A percentile compares a stretch with the other conserved stretches of the same genome.
phyloP scores from a whole-genome alignment of 92 coral and sea anemone genomes.

The Hydrozoanthus gracilis region DNA sequence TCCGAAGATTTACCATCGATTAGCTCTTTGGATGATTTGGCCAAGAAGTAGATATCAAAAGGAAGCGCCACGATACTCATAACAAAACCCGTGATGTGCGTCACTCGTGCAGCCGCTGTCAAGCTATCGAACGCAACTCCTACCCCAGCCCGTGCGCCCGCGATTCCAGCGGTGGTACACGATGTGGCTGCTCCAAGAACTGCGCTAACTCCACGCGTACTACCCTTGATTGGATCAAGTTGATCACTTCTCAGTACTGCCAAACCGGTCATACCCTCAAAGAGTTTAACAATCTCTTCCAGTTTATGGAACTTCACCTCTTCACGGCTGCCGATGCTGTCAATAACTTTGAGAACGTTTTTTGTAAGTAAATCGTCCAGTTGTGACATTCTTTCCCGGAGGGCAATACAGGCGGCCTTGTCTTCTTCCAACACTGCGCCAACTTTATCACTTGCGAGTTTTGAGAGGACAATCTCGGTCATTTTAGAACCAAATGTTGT shows the following conservation, averaged over 20 bases:
- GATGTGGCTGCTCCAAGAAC: constrained; percentile 64
- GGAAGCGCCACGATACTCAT: constrained; percentile 65
- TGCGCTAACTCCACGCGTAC: constrained; percentile 71
- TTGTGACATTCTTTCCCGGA: constrained; percentile 54
- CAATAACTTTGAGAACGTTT: constrained; percentile 60
- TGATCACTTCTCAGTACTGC: constrained; percentile 56
- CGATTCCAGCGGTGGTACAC: constrained; percentile 67
- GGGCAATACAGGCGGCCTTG: constrained; percentile 56
- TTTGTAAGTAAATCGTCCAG: constrained; percentile 50
- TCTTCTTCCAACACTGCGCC: constrained; percentile 61
- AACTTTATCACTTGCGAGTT: constrained; percentile 58
- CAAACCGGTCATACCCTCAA: constrained; percentile 63
- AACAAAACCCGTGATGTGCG: constrained; percentile 71
- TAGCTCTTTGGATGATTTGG: constrained; percentile 61
- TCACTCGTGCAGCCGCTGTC: constrained; percentile 59
- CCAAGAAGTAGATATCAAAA: constrained; percentile 69
- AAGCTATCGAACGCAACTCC: constrained; percentile 65
- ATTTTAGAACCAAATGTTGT: constrained; percentile 73
- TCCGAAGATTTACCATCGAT: constrained; percentile 59
- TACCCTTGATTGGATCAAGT: constrained; percentile 59
- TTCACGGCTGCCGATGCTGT: constrained; percentile 21
- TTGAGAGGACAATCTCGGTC: constrained; percentile 55
- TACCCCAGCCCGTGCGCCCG: constrained; percentile 66
- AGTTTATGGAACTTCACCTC: constrained; percentile 44
- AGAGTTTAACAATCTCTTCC: constrained; percentile 52